Conservation (phyloP, 2,113 vertebrate genomes). For the Hymenochirus boettgeri region DNA sequence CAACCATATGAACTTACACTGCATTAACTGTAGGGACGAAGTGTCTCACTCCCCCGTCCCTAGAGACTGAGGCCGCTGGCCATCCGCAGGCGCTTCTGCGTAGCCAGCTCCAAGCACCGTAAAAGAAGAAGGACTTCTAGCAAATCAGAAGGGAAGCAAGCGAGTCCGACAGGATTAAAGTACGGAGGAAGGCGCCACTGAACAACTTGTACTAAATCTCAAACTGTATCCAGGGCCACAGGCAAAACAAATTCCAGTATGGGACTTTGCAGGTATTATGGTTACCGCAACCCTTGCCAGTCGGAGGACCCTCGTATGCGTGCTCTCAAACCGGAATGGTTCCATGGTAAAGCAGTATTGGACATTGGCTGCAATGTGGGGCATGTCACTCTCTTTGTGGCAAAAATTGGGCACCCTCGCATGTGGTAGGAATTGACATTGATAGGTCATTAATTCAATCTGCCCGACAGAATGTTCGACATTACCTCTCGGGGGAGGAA, state of each 20-base stretch:
- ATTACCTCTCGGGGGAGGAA: constrained; percentile 78
- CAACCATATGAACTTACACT: constrained; percentile 84
- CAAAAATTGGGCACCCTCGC: constrained; percentile 67
- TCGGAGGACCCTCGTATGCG: constrained; percentile 66
- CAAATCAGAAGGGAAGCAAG: constrained; percentile 49
- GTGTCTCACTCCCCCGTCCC: constrained; percentile 77
- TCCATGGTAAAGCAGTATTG: constrained; percentile 71
- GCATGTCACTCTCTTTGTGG: constrained; percentile 75
- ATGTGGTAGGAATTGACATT: constrained; percentile 81
- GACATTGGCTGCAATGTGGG: constrained; percentile 83
- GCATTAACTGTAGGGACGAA: constrained; percentile 86
- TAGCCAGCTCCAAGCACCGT: constrained; percentile 56
- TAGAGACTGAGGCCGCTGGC: constrained; percentile 65
- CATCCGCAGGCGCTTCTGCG: constrained; percentile 35
- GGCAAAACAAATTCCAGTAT: constrained; percentile 61
- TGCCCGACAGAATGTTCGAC: constrained; percentile 76
- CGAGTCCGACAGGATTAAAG: constrained; percentile 48
- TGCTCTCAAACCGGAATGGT: constrained; percentile 76
- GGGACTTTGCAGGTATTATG: constrained; percentile 78
- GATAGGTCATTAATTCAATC: constrained; percentile 69
- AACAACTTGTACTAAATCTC: constrained; percentile 30
- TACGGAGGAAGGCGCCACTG: constrained; percentile 27
- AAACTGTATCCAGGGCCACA: constrained; percentile 48
- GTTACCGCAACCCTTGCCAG: constrained; percentile 68
- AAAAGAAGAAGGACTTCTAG: constrained; percentile 72